These are phyloP conservation scores for Aplochiton taeniatus DNA, from an alignment of 2,797 vertebrate genomes.

Conservation along the genomic window DNA sequence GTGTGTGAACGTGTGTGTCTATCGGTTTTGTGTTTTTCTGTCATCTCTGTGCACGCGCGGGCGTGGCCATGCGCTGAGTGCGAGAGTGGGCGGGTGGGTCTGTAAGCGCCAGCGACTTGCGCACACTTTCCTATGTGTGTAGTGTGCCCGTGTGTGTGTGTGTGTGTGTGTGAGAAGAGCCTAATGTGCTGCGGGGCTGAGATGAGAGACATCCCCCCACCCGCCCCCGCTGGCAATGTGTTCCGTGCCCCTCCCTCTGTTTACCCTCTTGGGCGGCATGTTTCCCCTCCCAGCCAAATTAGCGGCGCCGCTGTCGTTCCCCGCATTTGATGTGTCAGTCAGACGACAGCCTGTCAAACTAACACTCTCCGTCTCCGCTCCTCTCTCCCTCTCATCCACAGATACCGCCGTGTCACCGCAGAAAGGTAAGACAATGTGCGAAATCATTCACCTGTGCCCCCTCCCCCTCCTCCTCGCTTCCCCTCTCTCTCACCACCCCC, in stretches of 20 bases:
- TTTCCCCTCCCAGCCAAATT: conserved; percentile 34
- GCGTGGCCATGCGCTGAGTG: no score
- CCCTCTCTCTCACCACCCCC: no score
- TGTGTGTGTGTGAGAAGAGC: conserved; percentile 17
- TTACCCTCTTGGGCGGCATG: conserved; percentile 33
- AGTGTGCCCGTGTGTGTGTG: conserved; percentile 13
- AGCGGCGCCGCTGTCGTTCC: conserved; percentile 25
- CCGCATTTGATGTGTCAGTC: conserved; percentile 35
- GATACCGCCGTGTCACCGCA: conserved; percentile 70
- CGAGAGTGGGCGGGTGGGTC: no score
- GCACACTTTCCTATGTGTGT: conserved; percentile 18
- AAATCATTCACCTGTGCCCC: conserved; percentile 45
- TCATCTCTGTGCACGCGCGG: no score
- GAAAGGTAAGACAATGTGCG: conserved; percentile 71
- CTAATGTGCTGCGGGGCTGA: conserved; percentile 22
- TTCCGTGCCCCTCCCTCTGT: conserved; percentile 27
- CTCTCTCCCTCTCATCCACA: conserved; percentile 59
- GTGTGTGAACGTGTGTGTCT: conserved; percentile 18
- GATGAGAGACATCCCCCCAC: conserved; percentile 33
- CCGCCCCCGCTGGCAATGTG: conserved; percentile 11
- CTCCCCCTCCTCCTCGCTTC: no score
- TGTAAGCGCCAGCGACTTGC: not conserved
- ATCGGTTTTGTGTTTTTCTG: not conserved
- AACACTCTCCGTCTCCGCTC: conserved; percentile 37
- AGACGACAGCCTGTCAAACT: conserved; percentile 34